phyloP scores from a whole-genome alignment of 2,797 vertebrate species.

The Thunnus albacares region DNA sequence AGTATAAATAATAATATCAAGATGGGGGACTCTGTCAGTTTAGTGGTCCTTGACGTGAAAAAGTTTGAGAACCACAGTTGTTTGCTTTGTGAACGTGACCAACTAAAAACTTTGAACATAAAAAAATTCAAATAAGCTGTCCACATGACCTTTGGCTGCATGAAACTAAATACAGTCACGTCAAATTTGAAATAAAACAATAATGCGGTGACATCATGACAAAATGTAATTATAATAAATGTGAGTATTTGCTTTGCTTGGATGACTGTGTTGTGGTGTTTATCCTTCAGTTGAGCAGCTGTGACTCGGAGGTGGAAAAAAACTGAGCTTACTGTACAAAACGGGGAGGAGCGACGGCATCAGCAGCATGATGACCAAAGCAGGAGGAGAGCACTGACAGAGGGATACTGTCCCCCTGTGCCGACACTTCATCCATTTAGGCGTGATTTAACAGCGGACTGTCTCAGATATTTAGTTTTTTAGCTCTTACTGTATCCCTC shows the following conservation, averaged over 20 bases:
- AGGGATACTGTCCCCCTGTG: slow-evolving; percentile 24
- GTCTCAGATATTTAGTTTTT: neutral
- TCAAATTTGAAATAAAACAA: neutral
- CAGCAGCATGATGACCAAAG: neutral
- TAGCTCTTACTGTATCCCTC: neutral
- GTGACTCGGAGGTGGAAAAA: slow-evolving; percentile 57
- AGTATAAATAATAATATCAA: too few species aligned
- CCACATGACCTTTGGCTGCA: neutral
- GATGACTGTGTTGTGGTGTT: neutral
- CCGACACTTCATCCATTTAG: neutral
- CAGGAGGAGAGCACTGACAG: slow-evolving; percentile 22
- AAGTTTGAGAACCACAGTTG: too few species aligned
- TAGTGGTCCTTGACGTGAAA: too few species aligned
- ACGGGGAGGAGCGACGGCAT: slow-evolving; percentile 59
- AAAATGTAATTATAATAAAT: accelerated
- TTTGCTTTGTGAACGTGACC: too few species aligned
- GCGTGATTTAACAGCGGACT: neutral
- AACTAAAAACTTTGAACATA: neutral
- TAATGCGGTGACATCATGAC: accelerated
- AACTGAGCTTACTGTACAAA: slow-evolving; percentile 1
- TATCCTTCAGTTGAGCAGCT: slow-evolving; percentile 28
- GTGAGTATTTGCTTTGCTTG: too few species aligned
- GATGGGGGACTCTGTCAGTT: too few species aligned
- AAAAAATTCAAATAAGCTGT: neutral
- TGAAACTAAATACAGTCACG: neutral